Evolutionary conservation across 2,113 vertebrate genomes (phyloP), one percentile per base, ranked within the genome.

Genomic region (Oenanthe oenanthe): DNA sequence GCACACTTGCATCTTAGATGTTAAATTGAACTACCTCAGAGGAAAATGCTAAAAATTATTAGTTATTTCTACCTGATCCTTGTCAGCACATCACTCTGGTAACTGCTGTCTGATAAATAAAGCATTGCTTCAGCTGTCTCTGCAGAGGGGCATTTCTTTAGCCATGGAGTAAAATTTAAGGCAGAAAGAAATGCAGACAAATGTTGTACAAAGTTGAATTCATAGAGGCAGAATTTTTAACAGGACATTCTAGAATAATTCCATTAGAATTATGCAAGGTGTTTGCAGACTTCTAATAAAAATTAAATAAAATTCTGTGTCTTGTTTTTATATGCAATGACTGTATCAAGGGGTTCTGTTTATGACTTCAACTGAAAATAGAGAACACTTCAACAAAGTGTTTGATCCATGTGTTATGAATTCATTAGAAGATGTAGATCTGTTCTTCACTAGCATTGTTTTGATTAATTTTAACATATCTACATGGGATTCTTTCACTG

Each of bases 361-460:
- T 54, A 8, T 51, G 10, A 28, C 29, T 88, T 58, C 45, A 74
- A 36, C 45, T 50, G 42, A 81, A 93, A 88, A 48, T 18, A 56
- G 53, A 43, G 20, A 85, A 21, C 11, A 61, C 51, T 61, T 53
- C 12, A 51, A 34, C 38, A 3, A 77, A 61, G 25, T 28, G 12
- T 65, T 91, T 63, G 6, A 0, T 65, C 31, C 7, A 0, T 0
- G 0, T 83, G 72, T 77, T 73, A 26, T 42, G 4, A 78, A 50
- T 82, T 74, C 12, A 47, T 58, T 50, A 31, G 18, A 76, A 45
- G 28, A 42, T 54, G 42, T 45, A 21, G 34, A 18, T 65, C n/a
- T 42, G 34, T 78, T 87, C 77, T 66, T 86, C 58, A 29, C 13
- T 72, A 19, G 40, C 50, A 29, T 12, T 76, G 36, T 67, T 86